These are phyloP conservation scores for Myotis yumanensis DNA, from an alignment of 2,113 vertebrate genomes.

Conservation along the genomic window DNA sequence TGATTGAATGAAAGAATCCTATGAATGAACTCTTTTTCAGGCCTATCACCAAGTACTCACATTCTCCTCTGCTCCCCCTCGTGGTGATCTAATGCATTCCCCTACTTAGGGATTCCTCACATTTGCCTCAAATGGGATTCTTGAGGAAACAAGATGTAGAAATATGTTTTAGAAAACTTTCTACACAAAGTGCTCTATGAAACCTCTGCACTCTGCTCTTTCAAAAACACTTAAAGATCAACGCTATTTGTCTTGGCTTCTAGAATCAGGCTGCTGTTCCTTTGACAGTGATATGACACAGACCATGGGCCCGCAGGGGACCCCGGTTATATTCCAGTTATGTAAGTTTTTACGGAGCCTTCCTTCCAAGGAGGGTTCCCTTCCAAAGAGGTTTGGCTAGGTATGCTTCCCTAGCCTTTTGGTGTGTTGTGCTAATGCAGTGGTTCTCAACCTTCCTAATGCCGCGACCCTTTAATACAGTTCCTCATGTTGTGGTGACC, in stretches of 20 bases:
- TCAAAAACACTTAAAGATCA: slow-evolving; percentile 34
- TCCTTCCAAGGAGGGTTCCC: not conserved
- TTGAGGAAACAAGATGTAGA: not conserved
- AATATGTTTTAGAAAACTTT: slow-evolving; percentile 4
- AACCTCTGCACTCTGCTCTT: not conserved
- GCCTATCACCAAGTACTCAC: not conserved
- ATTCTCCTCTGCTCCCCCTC: not conserved
- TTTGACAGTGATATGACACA: slow-evolving; percentile 23
- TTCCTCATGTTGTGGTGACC: too few relatives aligned
- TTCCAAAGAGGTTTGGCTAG: not conserved
- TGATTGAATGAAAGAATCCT: not conserved
- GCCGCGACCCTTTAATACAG: too few relatives aligned
- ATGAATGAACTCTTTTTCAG: not conserved
- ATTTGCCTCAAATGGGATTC: not conserved
- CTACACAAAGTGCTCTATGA: not conserved
- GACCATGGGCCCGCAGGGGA: not conserved
- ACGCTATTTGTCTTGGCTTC: slow-evolving; percentile 31
- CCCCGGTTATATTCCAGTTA: not conserved
- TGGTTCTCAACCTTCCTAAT: too few relatives aligned
- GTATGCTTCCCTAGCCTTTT: not conserved
- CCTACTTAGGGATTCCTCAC: not conserved
- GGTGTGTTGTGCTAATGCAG: not conserved
- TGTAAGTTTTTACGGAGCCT: not conserved
- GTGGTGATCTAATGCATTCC: not conserved
- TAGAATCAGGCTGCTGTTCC: not conserved